Conservation (phyloP, 2,888 invertebrate genomes). For the Himalopsyche tibetana region DNA sequence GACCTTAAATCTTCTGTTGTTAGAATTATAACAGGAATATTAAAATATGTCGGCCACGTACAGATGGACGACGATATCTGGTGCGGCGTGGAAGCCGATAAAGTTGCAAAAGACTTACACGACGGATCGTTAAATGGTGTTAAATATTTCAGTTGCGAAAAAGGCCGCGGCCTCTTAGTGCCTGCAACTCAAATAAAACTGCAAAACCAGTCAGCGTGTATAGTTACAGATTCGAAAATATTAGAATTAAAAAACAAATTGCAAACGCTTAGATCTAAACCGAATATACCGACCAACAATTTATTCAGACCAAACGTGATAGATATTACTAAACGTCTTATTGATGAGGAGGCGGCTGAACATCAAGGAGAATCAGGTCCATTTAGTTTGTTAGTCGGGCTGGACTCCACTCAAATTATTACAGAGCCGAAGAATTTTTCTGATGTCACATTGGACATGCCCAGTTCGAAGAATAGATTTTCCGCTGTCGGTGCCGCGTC, state of each 20-base stretch:
- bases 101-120: slow-evolving; percentile 77
- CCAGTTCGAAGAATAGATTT: slow-evolving; percentile 46
- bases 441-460: neutral
- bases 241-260: slow-evolving; percentile 74
- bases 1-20: slow-evolving; percentile 65
- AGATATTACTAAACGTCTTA: slow-evolving; percentile 73
- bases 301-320: slow-evolving; percentile 72
- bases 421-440: neutral
- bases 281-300: slow-evolving; percentile 69
- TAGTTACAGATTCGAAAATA: slow-evolving; percentile 70
- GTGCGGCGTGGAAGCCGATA: slow-evolving; percentile 81
- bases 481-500: slow-evolving; percentile 46
- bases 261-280: slow-evolving; percentile 57
- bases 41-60: slow-evolving; percentile 78
- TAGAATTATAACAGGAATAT: slow-evolving; percentile 72
- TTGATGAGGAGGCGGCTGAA: slow-evolving; percentile 73
- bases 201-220: slow-evolving; percentile 61
- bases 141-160: slow-evolving; percentile 79
- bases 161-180: slow-evolving; percentile 80
- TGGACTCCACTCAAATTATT: slow-evolving; percentile 43
- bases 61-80: slow-evolving; percentile 76
- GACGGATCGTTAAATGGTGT: slow-evolving; percentile 80
- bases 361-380: slow-evolving; percentile 76
- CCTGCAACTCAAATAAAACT: slow-evolving; percentile 77
- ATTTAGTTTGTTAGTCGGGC: slow-evolving; percentile 78